A percentile compares a stretch with the other conserved stretches of the same genome.
phyloP scores from a whole-genome alignment of 2,113 vertebrate species.

The Ameiurus melas region DNA sequence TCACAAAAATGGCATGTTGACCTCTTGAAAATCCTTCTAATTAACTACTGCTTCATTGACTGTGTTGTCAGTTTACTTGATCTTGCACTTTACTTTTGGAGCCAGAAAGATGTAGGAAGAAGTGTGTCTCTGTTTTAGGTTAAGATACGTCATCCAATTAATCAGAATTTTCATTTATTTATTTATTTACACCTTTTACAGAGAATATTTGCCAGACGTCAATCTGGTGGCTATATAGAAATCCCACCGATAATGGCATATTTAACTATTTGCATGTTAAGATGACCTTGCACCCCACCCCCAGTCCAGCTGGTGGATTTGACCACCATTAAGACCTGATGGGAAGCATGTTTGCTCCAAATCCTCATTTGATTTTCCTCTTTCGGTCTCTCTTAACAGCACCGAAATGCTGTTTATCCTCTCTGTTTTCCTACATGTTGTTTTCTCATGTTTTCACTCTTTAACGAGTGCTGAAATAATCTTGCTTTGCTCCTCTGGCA shows the following conservation, averaged over 20 bases:
- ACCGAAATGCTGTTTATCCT: background rate
- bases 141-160: background rate
- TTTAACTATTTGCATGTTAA: conserved; percentile 3
- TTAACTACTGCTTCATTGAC: background rate
- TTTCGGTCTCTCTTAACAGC: background rate
- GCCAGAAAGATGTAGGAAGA: background rate
- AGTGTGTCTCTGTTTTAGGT: background rate
- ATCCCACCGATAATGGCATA: background rate
- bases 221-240: background rate
- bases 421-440: conserved; percentile 28
- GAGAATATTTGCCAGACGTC: background rate
- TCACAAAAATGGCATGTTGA: background rate
- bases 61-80: background rate
- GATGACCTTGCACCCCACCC: background rate
- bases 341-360: background rate
- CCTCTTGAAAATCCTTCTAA: background rate
- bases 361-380: background rate
- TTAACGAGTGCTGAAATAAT: conserved; percentile 8
- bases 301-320: conserved; percentile 7
- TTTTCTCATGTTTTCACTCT: conserved; percentile 12
- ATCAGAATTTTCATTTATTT: background rate
- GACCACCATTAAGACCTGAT: background rate
- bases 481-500: conserved; percentile 34
- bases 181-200: background rate
- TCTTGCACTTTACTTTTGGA: background rate